Evolutionary conservation across 1,140 invertebrate species (phyloP), one percentile per base, ranked within the genome.

Genomic region (Oryctes rhinoceros): DNA sequence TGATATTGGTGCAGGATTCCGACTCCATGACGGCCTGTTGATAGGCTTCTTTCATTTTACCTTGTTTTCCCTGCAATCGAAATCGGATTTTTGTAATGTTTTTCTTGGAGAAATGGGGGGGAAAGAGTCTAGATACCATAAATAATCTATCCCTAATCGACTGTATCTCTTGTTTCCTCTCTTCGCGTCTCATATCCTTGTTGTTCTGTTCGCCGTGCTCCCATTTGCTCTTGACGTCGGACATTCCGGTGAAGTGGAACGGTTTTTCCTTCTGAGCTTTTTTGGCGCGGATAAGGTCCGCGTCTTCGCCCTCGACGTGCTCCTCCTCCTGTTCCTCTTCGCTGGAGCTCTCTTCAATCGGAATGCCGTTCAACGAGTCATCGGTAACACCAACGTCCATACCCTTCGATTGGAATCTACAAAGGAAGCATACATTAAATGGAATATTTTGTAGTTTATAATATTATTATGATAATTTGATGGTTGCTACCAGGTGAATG

Each of bases 1-100:
- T 86, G 10, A 87, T 39, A 79, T 87, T 86, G 0, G 83, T 71
- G n/a, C 84, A 84, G 0, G 84, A 85, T 81, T 88, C 86, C 79
- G 93, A 94, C 84, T 96, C 95, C 81, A 94, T 91, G 0, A 96
- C 94, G 5, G 95, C 96, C 85, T 96, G 94, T 86, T 97, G 95
- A 87, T 97, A 97, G 90, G 96, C 92, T 86, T 97, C 95, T 85
- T 97, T 97, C 88, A 97, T 94, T 84, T 95, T 95, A 0, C 94
- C 94, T 89, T 96, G 95, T 87, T 96, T 96, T 10, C 95, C 95
- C 94, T 95, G 86, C 10, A 88, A 30, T 49, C 71, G 35, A 10
- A 81, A 78, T 48, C 48, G 24, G 37, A 7, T 4, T 39, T 44
- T 44, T 39, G 35, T 47, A 4, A 35, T 9, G 9, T 35, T 15